A percentile compares a stretch with the other conserved stretches of the same genome.
These are phyloP conservation scores for Brachionus rubens DNA, from an alignment of 1,140 invertebrate genomes.

Conservation along the genomic window DNA sequence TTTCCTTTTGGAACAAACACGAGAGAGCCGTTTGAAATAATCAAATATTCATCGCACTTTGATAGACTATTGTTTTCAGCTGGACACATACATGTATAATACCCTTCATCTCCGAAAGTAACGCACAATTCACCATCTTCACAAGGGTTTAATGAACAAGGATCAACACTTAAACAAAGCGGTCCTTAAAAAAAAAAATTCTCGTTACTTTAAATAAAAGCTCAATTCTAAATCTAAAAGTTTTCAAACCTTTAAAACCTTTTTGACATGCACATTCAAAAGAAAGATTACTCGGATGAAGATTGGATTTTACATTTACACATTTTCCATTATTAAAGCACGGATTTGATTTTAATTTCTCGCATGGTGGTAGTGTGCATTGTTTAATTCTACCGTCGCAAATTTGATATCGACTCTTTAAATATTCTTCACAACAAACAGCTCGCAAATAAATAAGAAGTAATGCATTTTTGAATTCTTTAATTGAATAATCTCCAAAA, in stretches of 20 bases:
- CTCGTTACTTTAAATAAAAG: too few relatives aligned
- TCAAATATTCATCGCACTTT: neutral
- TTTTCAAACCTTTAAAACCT: neutral
- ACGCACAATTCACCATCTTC: constrained; percentile 9
- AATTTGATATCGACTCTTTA: neutral
- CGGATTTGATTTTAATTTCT: neutral
- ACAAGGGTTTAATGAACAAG: neutral
- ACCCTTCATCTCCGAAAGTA: neutral
- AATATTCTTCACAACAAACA: constrained; percentile 20
- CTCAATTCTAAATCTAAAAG: neutral
- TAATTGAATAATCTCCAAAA: neutral
- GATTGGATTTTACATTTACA: neutral
- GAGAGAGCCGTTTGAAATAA: neutral
- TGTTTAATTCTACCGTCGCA: neutral
- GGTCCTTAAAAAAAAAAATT: neutral
- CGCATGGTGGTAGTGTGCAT: constrained; percentile 3
- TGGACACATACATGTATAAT: neutral
- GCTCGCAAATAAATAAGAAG: neutral
- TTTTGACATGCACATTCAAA: neutral
- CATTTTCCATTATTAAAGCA: constrained; percentile 29
- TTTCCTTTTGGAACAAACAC: neutral
- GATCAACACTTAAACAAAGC: neutral
- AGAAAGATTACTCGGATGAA: constrained; percentile 10
- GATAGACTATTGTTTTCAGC: neutral
- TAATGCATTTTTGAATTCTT: too few relatives aligned